Percentiles rank a stretch among this genome's conserved stretches.
phyloP scores from a whole-genome alignment of 1,140 invertebrate species.

The Rhysida immarginata region DNA sequence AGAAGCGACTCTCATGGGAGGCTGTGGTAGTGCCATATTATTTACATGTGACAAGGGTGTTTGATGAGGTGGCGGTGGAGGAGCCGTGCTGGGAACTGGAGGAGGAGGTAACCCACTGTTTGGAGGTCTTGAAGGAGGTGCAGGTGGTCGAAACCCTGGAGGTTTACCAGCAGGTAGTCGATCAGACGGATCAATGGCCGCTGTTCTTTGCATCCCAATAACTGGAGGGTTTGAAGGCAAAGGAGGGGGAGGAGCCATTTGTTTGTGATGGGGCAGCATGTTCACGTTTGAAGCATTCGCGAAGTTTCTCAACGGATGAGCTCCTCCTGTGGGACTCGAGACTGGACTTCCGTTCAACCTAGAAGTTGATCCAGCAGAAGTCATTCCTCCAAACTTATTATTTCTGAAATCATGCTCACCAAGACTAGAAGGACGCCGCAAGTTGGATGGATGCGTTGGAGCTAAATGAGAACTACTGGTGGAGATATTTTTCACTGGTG shows the following conservation, averaged over 20 bases:
- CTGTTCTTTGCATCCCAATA: not conserved
- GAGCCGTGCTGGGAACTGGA: not conserved
- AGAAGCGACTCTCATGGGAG: not conserved
- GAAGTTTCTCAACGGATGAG: not conserved
- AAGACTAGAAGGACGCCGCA: not conserved
- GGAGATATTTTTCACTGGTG: not conserved
- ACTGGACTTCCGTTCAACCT: not conserved
- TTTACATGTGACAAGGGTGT: not conserved
- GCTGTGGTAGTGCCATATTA: not conserved
- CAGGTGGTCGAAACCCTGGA: not conserved
- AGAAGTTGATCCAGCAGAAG: not conserved
- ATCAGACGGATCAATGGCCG: not conserved
- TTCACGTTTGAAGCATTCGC: not conserved
- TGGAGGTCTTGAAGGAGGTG: not conserved
- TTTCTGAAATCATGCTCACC: not conserved
- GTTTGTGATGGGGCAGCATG: not conserved
- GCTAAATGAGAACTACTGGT: not conserved
- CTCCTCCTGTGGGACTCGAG: not conserved
- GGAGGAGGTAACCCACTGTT: not conserved
- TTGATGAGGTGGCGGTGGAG: not conserved
- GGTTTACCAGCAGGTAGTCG: not conserved
- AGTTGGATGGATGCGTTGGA: not conserved
- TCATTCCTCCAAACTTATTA: not conserved
- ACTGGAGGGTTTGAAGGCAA: not conserved
- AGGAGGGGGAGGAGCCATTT: conserved; percentile 2